A percentile compares a stretch with the other conserved stretches of the same genome.
These are phyloP conservation scores for Pseudomyrmex dendroicus DNA, from an alignment of 1,140 invertebrate species.

Conservation along the genomic window DNA sequence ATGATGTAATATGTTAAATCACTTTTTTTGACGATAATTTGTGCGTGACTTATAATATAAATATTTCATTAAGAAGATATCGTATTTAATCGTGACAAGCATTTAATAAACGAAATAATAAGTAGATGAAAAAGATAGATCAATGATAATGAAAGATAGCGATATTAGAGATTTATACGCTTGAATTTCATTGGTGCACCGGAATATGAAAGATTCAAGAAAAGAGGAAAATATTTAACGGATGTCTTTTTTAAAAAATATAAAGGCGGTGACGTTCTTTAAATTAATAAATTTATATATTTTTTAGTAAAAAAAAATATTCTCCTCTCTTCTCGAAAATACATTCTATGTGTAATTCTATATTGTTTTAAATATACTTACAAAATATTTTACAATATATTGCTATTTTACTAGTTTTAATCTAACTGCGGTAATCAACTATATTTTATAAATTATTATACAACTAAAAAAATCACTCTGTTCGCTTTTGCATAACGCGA, in stretches of 20 bases:
- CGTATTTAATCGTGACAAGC: constrained; percentile 8
- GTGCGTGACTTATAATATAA: constrained; percentile 12
- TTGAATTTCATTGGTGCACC: background rate
- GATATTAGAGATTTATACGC: background rate
- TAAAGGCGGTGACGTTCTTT: constrained; percentile 3
- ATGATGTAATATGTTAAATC: background rate
- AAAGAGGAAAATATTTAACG: background rate
- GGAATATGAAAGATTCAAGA: background rate
- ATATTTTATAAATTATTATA: constrained; percentile 34
- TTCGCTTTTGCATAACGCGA: constrained; percentile 22
- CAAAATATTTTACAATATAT: background rate
- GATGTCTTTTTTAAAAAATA: background rate
- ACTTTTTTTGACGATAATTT: constrained; percentile 2
- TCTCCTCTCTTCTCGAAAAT: background rate
- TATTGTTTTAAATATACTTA: background rate
- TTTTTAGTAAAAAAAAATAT: no score
- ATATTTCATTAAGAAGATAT: constrained; percentile 34
- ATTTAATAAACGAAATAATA: constrained; percentile 8
- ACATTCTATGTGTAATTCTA: background rate
- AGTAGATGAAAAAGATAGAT: constrained; percentile 27
- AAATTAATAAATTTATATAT: constrained; percentile 9
- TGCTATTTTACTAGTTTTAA: background rate
- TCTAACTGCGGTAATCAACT: background rate
- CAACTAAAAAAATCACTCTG: background rate
- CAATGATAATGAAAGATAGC: constrained; percentile 23